Evolutionary conservation across 2,113 vertebrate species (phyloP).

Genomic region (Oreochromis aureus): DNA sequence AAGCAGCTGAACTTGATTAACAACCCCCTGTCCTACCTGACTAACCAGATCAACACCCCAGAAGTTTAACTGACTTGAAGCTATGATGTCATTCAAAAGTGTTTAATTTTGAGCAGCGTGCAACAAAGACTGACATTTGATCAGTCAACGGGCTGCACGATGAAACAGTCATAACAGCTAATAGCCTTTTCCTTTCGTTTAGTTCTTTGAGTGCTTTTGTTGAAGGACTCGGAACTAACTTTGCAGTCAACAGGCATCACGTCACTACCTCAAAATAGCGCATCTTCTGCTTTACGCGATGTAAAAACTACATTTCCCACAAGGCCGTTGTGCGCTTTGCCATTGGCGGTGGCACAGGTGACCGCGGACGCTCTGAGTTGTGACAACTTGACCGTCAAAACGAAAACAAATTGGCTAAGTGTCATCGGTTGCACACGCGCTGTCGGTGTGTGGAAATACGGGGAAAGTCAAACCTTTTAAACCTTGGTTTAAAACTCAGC

Average conservation of each 20-base stretch:
- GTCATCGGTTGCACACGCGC: neutral
- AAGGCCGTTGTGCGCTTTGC: neutral
- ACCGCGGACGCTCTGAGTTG: conserved; percentile 55
- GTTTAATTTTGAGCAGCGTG: neutral
- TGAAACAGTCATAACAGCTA: neutral
- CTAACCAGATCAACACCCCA: neutral
- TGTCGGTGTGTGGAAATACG: neutral
- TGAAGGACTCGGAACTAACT: neutral
- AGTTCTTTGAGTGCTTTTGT: neutral
- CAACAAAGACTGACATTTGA: neutral
- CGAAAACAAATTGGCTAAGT: conserved; percentile 61
- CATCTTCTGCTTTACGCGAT: rapidly evolving
- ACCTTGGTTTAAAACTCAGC: neutral
- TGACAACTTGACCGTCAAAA: conserved; percentile 60
- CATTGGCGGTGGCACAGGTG: conserved; percentile 74
- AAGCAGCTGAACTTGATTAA: neutral
- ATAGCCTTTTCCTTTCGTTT: neutral
- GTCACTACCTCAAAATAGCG: conserved; percentile 35
- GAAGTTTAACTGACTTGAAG: neutral
- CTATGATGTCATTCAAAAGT: neutral
- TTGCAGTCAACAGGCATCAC: conserved; percentile 7
- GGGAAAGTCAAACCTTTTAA: neutral
- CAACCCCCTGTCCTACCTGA: neutral
- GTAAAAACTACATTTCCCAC: conserved; percentile 64
- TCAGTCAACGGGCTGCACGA: neutral